A percentile compares a stretch with the other conserved stretches of the same genome.
Conservation (phyloP, 2,113 vertebrate genomes). For the Lasiurus borealis region DNA sequence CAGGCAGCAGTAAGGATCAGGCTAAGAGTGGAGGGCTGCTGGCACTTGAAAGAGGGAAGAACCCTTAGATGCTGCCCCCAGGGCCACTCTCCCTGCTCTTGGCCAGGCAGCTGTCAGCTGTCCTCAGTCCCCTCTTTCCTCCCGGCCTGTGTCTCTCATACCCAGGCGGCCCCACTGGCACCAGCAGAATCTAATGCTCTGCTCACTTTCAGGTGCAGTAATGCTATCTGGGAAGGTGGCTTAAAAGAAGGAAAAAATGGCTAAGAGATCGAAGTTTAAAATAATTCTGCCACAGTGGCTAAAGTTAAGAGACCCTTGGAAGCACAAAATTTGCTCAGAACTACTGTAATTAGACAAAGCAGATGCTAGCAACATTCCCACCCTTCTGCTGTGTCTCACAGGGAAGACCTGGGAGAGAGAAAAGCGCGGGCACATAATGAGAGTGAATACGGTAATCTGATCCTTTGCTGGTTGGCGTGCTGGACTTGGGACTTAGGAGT, state of each 20-base stretch:
- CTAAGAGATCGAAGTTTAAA: not conserved
- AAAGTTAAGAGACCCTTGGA: not conserved
- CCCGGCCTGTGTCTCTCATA: not conserved
- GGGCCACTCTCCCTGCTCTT: not conserved
- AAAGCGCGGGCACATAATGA: not conserved
- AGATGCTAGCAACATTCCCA: too few species aligned
- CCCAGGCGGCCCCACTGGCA: not conserved
- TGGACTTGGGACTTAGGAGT: slow-evolving; percentile 83
- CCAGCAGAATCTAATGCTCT: not conserved
- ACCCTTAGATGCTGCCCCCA: too few species aligned
- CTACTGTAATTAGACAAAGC: not conserved
- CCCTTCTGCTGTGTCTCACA: not conserved
- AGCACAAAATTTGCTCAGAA: not conserved
- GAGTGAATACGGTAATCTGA: slow-evolving; percentile 77
- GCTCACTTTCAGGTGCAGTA: not conserved
- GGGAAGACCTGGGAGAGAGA: not conserved
- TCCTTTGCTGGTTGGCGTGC: not conserved
- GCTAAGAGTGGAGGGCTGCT: not conserved
- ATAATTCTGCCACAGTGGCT: not conserved
- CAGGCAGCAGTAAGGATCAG: not conserved
- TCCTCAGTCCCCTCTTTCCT: not conserved
- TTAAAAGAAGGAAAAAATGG: not conserved
- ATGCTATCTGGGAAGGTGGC: not conserved
- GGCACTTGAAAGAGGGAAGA: not conserved
- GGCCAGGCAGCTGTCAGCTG: not conserved